phyloP scores from a whole-genome alignment of 2,113 vertebrate genomes.

The Canis aureus region DNA sequence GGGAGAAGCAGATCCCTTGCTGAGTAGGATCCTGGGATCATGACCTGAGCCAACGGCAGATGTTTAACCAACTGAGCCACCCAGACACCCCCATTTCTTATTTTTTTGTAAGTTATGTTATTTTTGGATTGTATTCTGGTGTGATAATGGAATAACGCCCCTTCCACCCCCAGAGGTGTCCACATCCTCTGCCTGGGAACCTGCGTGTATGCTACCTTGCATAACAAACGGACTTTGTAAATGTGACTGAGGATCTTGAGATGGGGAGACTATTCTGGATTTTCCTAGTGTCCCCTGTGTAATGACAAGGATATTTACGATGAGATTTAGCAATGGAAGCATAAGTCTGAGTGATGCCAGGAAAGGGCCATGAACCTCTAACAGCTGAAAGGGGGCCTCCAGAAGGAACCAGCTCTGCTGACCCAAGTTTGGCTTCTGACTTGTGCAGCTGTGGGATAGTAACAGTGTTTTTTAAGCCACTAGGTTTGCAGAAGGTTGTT shows the following conservation, averaged over 20 bases:
- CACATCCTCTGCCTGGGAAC: not conserved
- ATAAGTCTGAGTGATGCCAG: rapidly evolving
- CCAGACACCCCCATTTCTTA: not conserved
- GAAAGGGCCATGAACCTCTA: not conserved
- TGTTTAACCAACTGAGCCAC: not conserved
- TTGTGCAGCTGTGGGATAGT: no score
- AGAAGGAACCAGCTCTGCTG: not conserved
- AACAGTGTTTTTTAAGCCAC: not conserved
- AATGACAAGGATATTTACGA: not conserved
- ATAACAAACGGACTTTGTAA: not conserved
- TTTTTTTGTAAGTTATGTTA: not conserved
- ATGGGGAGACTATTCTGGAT: no score
- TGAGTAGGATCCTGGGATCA: not conserved
- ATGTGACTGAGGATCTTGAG: not conserved
- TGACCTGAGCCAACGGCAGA: not conserved
- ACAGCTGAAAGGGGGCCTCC: not conserved
- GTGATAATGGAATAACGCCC: not conserved
- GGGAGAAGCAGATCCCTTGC: not conserved
- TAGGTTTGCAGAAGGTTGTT: not conserved
- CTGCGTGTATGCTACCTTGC: not conserved
- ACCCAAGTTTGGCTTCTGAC: not conserved
- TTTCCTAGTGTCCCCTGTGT: not conserved
- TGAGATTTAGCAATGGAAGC: no score
- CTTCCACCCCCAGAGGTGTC: not conserved
- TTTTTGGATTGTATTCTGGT: no score